Evolutionary conservation across 2,888 invertebrate genomes (phyloP), one percentile per base, ranked within the genome.

Genomic region (Drosophila prostipennis): DNA sequence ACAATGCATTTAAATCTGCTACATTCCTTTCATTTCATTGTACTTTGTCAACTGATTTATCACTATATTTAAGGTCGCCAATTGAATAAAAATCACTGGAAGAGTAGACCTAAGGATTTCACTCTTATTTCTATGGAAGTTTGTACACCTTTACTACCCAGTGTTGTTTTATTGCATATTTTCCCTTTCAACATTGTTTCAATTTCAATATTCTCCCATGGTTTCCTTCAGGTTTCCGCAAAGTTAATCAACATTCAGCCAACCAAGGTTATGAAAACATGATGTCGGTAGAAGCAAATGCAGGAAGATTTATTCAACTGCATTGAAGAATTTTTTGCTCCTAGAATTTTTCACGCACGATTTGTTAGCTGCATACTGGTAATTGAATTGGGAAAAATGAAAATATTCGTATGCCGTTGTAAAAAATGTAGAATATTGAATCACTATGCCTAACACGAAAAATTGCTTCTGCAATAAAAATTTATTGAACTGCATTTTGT

Each of bases 231-330:
- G 32, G 19, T 13, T 11, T 39, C 2, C 11, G n/a, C 32, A 14
- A 23, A 34, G 54, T 42, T 34, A 58, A 58, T 54, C 40, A 54
- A 54, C 23, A 54, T 54, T 32, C 32, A 42, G 40, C 23, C 8
- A 34, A 16, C 40, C 54, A 54, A 26, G 58, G 58, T 10, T 26
- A 54, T 42, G 40, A 42, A 34, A 58, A 8, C 54, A 26, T 14
- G 11, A 40, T 34, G 14, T 8, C 40, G 23, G 32, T 23, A 16
- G 53, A 58, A 34, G 3, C 8, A 14, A 58, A 59, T n/a, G 46
- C 34, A 36, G 14, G 14, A 8, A 46, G 43, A 46, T 58, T 23
- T 39, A 46, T 46, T 23, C 46, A n/a, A 23, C 32, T 46, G 37
- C 37, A 58, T 32, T 34, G 13, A 13, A 13, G 40, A 58, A 54